These are phyloP conservation scores for Nomia melanderi DNA, from an alignment of 1,140 invertebrate species.

Conservation along the genomic window DNA sequence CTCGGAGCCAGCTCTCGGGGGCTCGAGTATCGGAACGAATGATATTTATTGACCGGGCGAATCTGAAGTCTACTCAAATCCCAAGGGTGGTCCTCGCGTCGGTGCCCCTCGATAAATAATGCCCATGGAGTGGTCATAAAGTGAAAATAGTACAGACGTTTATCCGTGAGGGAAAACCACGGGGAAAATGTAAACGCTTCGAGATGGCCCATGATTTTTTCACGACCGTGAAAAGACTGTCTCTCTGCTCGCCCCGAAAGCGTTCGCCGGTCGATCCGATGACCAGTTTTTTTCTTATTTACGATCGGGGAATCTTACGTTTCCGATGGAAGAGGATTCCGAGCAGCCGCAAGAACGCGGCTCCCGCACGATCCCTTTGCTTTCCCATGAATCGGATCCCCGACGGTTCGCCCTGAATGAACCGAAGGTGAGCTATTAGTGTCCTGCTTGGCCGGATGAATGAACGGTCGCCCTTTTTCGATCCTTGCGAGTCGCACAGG, in stretches of 20 bases:
- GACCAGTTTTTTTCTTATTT: constrained; percentile 22
- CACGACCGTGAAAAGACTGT: constrained; percentile 26
- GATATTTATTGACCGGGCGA: constrained; percentile 79
- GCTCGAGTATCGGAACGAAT: constrained; percentile 80
- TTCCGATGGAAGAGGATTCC: neutral
- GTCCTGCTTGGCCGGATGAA: constrained; percentile 67
- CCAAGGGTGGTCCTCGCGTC: constrained; percentile 76
- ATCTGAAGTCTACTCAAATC: constrained; percentile 77
- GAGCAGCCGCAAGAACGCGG: constrained; percentile 19
- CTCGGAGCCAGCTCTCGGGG: constrained; percentile 61
- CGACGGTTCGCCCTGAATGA: constrained; percentile 71
- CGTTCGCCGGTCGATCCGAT: neutral
- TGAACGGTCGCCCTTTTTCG: constrained; percentile 70
- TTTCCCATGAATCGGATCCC: constrained; percentile 72
- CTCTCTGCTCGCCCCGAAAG: neutral
- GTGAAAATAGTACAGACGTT: constrained; percentile 66
- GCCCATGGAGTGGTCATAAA: constrained; percentile 64
- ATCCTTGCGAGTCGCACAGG: constrained; percentile 71
- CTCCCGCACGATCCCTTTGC: constrained; percentile 37
- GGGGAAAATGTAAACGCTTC: constrained; percentile 41
- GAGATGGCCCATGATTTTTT: constrained; percentile 35
- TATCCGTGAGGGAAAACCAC: constrained; percentile 45
- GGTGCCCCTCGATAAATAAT: constrained; percentile 71
- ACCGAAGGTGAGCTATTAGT: constrained; percentile 71
- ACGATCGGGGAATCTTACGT: constrained; percentile 10